Conservation (phyloP, 2,113 vertebrate species). For the Anhinga rufa region DNA sequence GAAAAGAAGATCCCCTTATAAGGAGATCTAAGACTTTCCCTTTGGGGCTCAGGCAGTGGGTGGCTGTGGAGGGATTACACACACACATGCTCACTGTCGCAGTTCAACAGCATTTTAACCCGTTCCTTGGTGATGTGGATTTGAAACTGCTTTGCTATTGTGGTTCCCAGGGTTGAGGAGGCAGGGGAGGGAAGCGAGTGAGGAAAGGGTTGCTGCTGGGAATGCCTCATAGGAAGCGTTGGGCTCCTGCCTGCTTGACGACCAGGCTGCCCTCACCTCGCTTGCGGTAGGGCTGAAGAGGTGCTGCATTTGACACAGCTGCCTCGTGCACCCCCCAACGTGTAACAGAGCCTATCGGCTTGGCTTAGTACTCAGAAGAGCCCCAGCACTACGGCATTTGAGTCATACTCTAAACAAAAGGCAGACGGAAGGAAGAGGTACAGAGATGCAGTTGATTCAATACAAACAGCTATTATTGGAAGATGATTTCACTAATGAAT, state of each 20-base stretch:
- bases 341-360: rapidly evolving
- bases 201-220: neutral
- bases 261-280: neutral
- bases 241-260: neutral
- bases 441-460: neutral
- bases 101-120: neutral
- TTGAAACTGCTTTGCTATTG: neutral
- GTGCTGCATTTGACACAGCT: neutral
- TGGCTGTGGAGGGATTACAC: neutral
- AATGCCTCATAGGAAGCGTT: rapidly evolving
- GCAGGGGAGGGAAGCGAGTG: rapidly evolving
- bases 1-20: constrained; percentile 30
- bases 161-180: rapidly evolving
- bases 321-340: neutral
- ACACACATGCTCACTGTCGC: neutral
- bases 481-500: constrained; percentile 32
- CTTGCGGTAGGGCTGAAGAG: neutral
- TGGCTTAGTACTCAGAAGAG: neutral
- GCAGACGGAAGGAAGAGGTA: neutral
- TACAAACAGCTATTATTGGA: neutral
- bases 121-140: neutral
- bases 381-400: neutral
- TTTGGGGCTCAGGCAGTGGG: neutral
- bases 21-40: constrained; percentile 16
- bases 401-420: neutral